phyloP scores from a whole-genome alignment of 2,113 vertebrate species.

The Oncorhynchus kisutch region DNA sequence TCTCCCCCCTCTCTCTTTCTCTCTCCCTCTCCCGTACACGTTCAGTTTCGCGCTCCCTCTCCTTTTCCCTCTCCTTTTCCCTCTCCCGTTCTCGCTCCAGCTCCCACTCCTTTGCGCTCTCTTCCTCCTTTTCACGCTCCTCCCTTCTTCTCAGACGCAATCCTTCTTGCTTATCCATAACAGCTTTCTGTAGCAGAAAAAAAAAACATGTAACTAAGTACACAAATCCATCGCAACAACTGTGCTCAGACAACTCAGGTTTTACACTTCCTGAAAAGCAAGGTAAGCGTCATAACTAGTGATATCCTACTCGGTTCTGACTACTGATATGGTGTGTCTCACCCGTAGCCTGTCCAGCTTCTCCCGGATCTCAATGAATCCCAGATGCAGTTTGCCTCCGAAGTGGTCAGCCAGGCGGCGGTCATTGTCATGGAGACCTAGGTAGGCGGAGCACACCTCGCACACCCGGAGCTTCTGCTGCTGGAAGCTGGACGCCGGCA shows the following conservation, averaged over 20 bases:
- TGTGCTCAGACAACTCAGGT: too few species aligned
- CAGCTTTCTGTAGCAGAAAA: constrained; percentile 81
- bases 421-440: constrained; percentile 98
- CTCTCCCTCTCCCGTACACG: constrained; percentile 54
- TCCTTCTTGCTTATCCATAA: constrained; percentile 92
- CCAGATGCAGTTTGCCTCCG: constrained; percentile 95
- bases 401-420: constrained; percentile 96
- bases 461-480: constrained; percentile 97
- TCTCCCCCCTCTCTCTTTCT: constrained; percentile 51
- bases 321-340: constrained; percentile 32
- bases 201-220: background rate
- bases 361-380: constrained; percentile 98
- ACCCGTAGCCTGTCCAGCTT: constrained; percentile 97
- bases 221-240: background rate
- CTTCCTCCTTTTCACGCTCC: constrained; percentile 80
- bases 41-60: constrained; percentile 54
- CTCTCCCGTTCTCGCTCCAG: constrained; percentile 58
- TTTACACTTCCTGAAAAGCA: too few species aligned
- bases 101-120: constrained; percentile 70
- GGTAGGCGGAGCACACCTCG: constrained; percentile 96
- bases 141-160: constrained; percentile 89
- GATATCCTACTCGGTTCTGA: too few species aligned
- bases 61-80: constrained; percentile 35
- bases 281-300: too few species aligned
- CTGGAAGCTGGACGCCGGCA: constrained; percentile 98